Evolutionary conservation across 2,113 vertebrate species (phyloP).

Genomic region (Podarcis muralis): DNA sequence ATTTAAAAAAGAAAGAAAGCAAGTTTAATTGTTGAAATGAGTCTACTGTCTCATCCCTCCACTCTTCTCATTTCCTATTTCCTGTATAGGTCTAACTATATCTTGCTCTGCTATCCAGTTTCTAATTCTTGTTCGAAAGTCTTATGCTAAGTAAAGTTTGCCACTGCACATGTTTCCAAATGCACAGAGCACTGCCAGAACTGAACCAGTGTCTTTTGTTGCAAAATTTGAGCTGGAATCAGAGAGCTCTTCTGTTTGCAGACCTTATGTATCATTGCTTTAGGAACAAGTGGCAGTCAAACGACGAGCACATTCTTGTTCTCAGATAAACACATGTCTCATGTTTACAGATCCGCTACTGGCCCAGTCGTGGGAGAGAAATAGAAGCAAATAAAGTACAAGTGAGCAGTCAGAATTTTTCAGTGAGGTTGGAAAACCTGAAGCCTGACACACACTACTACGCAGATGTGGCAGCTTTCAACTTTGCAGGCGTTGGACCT

Average conservation of each 20-base stretch:
- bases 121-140: neutral
- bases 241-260: slow-evolving; percentile 20
- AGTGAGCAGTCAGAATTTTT: slow-evolving; percentile 82
- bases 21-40: slow-evolving; percentile 17
- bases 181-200: neutral
- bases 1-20: slow-evolving; percentile 22
- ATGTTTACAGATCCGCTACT: slow-evolving; percentile 86
- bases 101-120: neutral
- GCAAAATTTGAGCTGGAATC: slow-evolving; percentile 4
- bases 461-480: slow-evolving; percentile 88
- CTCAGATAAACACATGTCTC: neutral
- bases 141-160: neutral
- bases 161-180: neutral
- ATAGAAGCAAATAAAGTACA: slow-evolving; percentile 81
- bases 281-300: neutral
- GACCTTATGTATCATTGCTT: neutral
- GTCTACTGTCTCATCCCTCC: too few relatives aligned
- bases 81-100: neutral
- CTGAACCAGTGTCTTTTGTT: neutral
- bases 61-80: neutral
- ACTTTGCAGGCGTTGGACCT: slow-evolving; percentile 90
- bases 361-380: slow-evolving; percentile 86
- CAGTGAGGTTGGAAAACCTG: slow-evolving; percentile 86
- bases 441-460: slow-evolving; percentile 86
- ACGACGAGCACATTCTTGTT: neutral